phyloP scores from a whole-genome alignment of 2,888 invertebrate species.

The Leucozona laternaria region DNA sequence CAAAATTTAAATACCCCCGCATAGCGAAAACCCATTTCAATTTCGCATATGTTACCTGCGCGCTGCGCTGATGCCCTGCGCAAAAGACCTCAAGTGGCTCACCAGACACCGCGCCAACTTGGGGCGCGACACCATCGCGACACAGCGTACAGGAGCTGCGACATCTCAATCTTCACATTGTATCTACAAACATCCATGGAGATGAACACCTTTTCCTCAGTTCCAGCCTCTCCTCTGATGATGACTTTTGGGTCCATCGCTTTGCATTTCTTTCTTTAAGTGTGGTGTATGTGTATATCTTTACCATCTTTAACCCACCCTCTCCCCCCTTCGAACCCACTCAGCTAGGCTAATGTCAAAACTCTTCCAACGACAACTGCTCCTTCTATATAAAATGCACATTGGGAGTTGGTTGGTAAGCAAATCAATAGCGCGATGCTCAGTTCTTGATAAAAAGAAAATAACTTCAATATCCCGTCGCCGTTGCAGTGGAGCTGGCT shows the following conservation, averaged over 20 bases:
- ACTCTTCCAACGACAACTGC: constrained; percentile 26
- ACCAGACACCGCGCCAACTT: constrained; percentile 52
- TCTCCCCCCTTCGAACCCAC: constrained; percentile 36
- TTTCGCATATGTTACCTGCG: constrained; percentile 73
- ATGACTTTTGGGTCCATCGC: constrained; percentile 1
- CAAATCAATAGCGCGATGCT: constrained; percentile 69
- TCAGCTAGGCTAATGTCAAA: constrained; percentile 72
- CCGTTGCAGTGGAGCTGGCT: neutral
- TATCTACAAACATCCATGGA: constrained; percentile 70
- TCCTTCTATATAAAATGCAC: no score
- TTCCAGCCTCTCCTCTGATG: constrained; percentile 31
- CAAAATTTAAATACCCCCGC: constrained; percentile 66
- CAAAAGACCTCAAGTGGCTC: constrained; percentile 35
- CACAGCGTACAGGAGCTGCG: constrained; percentile 73
- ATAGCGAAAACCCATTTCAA: constrained; percentile 62
- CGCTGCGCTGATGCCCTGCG: no score
- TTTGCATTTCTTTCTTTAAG: constrained; percentile 48
- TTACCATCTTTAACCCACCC: constrained; percentile 59
- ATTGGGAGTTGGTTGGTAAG: constrained; percentile 32
- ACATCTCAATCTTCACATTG: constrained; percentile 75
- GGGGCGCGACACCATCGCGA: constrained; percentile 63
- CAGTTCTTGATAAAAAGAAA: constrained; percentile 67
- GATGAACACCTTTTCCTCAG: constrained; percentile 57
- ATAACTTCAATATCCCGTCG: constrained; percentile 38
- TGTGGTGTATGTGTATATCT: constrained; percentile 44